A percentile compares a stretch with the other conserved stretches of the same genome.
phyloP scores from a whole-genome alignment of 2,888 invertebrate genomes.

The Campopleginae sp. region DNA sequence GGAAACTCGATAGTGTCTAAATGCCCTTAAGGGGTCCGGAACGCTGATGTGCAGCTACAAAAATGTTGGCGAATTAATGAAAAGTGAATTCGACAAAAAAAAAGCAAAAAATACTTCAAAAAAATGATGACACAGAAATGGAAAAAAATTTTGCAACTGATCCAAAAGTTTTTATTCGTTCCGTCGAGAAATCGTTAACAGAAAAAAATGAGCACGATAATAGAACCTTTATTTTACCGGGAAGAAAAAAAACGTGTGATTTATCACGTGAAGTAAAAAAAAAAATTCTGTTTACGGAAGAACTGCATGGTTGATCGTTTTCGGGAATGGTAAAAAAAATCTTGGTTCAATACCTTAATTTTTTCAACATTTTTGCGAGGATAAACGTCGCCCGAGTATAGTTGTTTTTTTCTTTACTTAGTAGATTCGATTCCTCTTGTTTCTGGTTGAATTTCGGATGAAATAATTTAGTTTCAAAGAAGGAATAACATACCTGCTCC shows the following conservation, averaged over 20 bases:
- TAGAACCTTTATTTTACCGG: background rate
- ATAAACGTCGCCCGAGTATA: background rate
- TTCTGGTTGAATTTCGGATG: background rate
- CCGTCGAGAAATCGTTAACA: background rate
- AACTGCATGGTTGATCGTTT: background rate
- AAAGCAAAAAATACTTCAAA: background rate
- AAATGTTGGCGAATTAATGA: too few species aligned
- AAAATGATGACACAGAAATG: background rate
- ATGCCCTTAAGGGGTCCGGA: too few species aligned
- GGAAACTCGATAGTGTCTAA: too few species aligned
- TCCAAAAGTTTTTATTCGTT: background rate
- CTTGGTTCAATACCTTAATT: background rate
- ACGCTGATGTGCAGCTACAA: too few species aligned
- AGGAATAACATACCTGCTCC: conserved; percentile 3
- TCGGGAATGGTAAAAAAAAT: background rate
- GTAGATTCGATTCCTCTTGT: background rate
- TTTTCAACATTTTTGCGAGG: background rate
- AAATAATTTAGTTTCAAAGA: background rate
- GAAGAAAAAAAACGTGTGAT: background rate
- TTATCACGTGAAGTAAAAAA: background rate
- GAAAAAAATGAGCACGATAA: background rate
- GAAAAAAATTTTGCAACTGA: background rate
- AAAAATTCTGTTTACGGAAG: background rate
- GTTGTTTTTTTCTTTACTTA: background rate
- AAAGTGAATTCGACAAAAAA: background rate